Evolutionary conservation across 1,140 invertebrate species (phyloP).

Genomic region (Proales similis): DNA sequence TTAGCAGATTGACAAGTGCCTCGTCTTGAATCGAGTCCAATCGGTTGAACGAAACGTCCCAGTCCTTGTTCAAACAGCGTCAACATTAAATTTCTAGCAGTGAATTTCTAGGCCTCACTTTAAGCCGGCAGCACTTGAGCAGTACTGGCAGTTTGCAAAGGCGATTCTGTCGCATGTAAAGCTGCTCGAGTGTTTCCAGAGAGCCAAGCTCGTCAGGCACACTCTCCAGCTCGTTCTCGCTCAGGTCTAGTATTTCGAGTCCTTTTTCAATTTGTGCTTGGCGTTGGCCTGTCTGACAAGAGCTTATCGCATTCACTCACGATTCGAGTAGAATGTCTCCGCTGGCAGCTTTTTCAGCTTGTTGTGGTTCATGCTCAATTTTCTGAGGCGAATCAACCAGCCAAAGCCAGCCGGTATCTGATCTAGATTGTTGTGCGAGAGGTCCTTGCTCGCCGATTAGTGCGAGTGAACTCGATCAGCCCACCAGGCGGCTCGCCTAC

Average conservation of each 20-base stretch:
- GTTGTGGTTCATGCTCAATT: conserved; percentile 60
- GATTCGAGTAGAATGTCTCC: conserved; percentile 44
- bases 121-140: conserved; percentile 46
- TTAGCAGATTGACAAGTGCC: neutral
- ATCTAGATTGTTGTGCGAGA: conserved; percentile 59
- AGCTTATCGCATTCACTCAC: neutral
- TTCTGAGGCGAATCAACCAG: conserved; percentile 57
- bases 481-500: conserved; percentile 43
- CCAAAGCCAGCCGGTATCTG: conserved; percentile 58
- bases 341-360: conserved; percentile 56
- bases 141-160: conserved; percentile 55
- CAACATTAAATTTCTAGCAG: neutral
- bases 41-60: conserved; percentile 28
- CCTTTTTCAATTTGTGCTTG: conserved; percentile 48
- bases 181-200: conserved; percentile 67
- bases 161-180: conserved; percentile 71
- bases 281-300: no score
- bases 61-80: neutral
- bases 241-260: conserved; percentile 66
- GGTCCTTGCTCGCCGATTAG: conserved; percentile 54
- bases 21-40: conserved; percentile 6
- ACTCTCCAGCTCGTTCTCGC: conserved; percentile 64
- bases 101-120: conserved; percentile 43
- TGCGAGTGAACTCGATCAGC: no score
- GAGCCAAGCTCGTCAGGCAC: conserved; percentile 68